Conservation (phyloP, 2,888 invertebrate species). For the Aphrophora alni region DNA sequence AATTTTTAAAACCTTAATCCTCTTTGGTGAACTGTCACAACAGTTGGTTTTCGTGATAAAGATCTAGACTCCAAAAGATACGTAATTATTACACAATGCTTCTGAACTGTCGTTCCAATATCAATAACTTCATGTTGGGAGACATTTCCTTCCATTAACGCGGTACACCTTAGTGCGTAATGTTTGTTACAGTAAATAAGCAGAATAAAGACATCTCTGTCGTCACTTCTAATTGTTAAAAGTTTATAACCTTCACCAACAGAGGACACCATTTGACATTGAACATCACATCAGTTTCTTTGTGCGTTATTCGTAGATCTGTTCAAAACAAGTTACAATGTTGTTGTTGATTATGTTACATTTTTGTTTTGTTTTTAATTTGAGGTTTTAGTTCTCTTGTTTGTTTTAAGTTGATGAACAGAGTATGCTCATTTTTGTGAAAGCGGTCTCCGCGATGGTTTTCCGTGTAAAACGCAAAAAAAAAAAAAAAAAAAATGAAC, state of each 20-base stretch:
- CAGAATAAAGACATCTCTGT: conserved; percentile 19
- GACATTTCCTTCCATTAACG: conserved; percentile 12
- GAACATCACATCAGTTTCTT: conserved; percentile 20
- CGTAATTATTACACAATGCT: conserved; percentile 10
- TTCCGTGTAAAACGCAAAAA: too few relatives aligned
- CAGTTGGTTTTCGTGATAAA: conserved; percentile 3
- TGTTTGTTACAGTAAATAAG: conserved; percentile 16
- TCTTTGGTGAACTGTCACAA: conserved; percentile 13
- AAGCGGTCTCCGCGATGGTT: too few relatives aligned
- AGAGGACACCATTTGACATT: conserved; percentile 15
- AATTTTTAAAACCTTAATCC: too few relatives aligned
- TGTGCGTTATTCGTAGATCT: conserved; percentile 15
- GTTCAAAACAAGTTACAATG: too few relatives aligned
- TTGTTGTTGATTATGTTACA: too few relatives aligned
- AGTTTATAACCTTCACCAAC: conserved; percentile 12
- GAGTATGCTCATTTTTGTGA: too few relatives aligned
- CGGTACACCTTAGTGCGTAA: conserved; percentile 3
- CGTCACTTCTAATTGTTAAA: conserved; percentile 17
- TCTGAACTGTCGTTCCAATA: conserved; percentile 22
- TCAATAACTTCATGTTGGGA: conserved; percentile 14
- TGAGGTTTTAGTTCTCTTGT: too few relatives aligned
- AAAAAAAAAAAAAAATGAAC: too few relatives aligned
- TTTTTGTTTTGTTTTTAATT: too few relatives aligned
- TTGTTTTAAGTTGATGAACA: too few relatives aligned
- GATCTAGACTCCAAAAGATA: conserved; percentile 4